These are phyloP conservation scores for Nomada hirtipes DNA, from an alignment of 2,888 invertebrate species.

Conservation along the genomic window DNA sequence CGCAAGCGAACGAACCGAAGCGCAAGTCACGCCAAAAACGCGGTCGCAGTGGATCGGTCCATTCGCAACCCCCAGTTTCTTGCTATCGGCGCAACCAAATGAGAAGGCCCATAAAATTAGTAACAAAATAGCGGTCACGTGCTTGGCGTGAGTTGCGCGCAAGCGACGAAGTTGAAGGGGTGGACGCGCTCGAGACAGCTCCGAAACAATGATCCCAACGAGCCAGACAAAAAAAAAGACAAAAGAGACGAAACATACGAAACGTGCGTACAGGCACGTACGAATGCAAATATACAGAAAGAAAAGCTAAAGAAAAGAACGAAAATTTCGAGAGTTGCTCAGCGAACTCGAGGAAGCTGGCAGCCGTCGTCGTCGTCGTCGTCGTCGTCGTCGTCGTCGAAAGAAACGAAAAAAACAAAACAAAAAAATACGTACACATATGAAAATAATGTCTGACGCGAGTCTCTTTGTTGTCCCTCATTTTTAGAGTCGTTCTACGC, in stretches of 20 bases:
- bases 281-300: background rate
- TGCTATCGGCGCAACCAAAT: too few relatives aligned
- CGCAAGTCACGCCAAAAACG: conserved; percentile 22
- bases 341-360: conserved; percentile 37
- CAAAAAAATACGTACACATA: too few relatives aligned
- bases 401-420: too few relatives aligned
- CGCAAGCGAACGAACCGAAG: conserved; percentile 26
- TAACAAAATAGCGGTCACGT: conserved; percentile 3
- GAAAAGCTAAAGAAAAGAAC: background rate
- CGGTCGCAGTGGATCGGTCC: background rate
- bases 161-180: conserved; percentile 71
- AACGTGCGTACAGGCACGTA: conserved; percentile 11
- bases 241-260: background rate
- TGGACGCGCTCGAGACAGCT: conserved; percentile 66
- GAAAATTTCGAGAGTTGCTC: background rate
- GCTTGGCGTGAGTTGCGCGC: conserved; percentile 16
- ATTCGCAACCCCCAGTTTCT: background rate
- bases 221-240: background rate
- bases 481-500: conserved; percentile 76
- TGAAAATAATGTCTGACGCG: conserved; percentile 66
- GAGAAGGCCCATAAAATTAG: background rate
- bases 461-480: conserved; percentile 77
- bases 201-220: conserved; percentile 7
- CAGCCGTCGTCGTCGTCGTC: background rate
- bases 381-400: too few relatives aligned